A percentile compares a stretch with the other conserved stretches of the same genome.
These are phyloP conservation scores for Dilophus febrilis DNA, from an alignment of 2,888 invertebrate genomes.

Conservation along the genomic window DNA sequence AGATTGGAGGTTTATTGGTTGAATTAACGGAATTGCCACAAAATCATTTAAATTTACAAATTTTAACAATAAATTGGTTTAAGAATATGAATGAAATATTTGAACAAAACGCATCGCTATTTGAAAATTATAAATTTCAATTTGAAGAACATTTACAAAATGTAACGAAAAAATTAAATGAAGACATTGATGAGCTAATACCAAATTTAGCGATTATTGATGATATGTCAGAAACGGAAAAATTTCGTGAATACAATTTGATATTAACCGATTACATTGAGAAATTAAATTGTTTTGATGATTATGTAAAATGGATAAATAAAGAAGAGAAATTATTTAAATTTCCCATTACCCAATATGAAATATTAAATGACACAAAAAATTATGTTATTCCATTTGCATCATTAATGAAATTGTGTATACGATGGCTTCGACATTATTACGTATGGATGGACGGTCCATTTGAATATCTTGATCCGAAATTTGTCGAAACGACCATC, in stretches of 20 bases:
- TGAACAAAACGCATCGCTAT: constrained; percentile 58
- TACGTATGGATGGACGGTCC: constrained; percentile 86
- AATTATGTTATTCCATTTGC: constrained; percentile 53
- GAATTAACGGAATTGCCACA: constrained; percentile 57
- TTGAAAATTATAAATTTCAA: constrained; percentile 65
- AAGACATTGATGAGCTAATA: constrained; percentile 50
- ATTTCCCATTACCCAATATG: constrained; percentile 57
- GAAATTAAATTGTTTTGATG: constrained; percentile 55
- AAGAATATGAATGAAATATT: constrained; percentile 64
- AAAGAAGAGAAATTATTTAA: constrained; percentile 76
- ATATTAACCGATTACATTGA: constrained; percentile 59
- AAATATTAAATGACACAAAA: constrained; percentile 63
- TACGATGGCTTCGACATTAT: constrained; percentile 62
- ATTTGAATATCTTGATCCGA: constrained; percentile 68
- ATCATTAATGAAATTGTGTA: constrained; percentile 46
- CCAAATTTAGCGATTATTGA: constrained; percentile 62
- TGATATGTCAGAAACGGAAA: constrained; percentile 65
- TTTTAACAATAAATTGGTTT: constrained; percentile 71
- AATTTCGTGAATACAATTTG: constrained; percentile 62
- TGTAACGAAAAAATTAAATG: constrained; percentile 50
- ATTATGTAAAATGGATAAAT: constrained; percentile 71
- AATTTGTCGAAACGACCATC: constrained; percentile 59
- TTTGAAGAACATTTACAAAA: constrained; percentile 65
- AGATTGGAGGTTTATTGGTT: constrained; percentile 44
- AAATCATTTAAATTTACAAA: constrained; percentile 63